These are phyloP conservation scores for Phrynocephalus guinanensis DNA, from an alignment of 2,797 vertebrate genomes.

Conservation along the genomic window DNA sequence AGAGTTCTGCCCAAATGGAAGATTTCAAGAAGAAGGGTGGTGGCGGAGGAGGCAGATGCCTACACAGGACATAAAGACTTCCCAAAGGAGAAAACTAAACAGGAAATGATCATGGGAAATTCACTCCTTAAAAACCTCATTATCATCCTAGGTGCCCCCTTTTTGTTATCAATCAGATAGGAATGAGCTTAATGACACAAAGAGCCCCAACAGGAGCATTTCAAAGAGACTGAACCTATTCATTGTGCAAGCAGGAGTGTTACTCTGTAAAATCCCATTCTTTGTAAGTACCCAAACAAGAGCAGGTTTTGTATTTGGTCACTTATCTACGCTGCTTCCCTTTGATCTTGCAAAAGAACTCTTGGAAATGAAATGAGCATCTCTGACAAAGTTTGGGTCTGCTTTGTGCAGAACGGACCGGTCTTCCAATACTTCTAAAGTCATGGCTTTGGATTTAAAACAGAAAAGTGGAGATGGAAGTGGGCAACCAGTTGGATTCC, in stretches of 20 bases:
- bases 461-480: background rate
- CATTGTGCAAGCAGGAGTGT: background rate
- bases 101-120: slow-evolving; percentile 40
- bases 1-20: slow-evolving; percentile 50
- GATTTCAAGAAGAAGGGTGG: slow-evolving; percentile 58
- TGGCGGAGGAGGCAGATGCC: slow-evolving; percentile 9
- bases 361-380: background rate
- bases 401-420: background rate
- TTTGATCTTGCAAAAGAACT: too few species aligned
- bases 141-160: slow-evolving; percentile 45
- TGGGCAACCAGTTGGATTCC: background rate
- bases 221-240: background rate
- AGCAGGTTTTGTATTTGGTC: background rate
- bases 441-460: background rate
- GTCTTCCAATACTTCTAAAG: background rate
- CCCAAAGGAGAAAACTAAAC: slow-evolving; percentile 50
- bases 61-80: slow-evolving; percentile 48
- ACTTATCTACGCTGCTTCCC: too few species aligned
- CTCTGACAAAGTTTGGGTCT: too few species aligned
- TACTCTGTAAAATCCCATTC: background rate
- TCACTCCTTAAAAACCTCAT: slow-evolving; percentile 63
- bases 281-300: background rate
- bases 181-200: slow-evolving; percentile 31
- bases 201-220: slow-evolving; percentile 11
- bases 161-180: slow-evolving; percentile 33